A percentile compares a stretch with the other conserved stretches of the same genome.
Conservation (phyloP, 2,113 vertebrate species). For the Silurus asotus region DNA sequence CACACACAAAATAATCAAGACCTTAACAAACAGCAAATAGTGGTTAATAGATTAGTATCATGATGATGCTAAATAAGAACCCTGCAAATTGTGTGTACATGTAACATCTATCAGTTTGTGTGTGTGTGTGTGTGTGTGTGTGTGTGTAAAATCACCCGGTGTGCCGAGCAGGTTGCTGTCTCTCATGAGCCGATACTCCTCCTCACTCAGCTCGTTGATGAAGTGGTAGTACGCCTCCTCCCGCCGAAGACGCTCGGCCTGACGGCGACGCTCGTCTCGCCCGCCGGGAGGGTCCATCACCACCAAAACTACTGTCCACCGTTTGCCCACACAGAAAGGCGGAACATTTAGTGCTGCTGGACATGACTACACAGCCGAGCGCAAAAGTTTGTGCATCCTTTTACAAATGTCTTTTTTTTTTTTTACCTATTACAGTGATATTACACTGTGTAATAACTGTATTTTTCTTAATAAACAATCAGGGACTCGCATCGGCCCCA, state of each 20-base stretch:
- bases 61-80: neutral
- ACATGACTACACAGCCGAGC: neutral
- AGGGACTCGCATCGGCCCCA: neutral
- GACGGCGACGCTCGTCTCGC: conserved; percentile 82
- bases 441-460: too few relatives aligned
- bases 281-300: conserved; percentile 81
- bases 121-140: neutral
- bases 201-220: conserved; percentile 89
- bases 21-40: neutral
- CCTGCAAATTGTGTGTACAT: neutral
- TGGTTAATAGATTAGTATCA: neutral
- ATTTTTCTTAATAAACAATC: neutral
- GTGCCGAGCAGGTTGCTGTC: conserved; percentile 92
- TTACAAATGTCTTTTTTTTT: neutral
- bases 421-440: neutral
- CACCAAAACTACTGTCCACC: conserved; percentile 65
- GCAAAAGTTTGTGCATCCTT: neutral
- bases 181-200: conserved; percentile 95
- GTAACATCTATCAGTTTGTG: neutral
- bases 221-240: conserved; percentile 98
- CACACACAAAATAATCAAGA: neutral
- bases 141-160: conserved; percentile 76
- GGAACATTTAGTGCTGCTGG: conserved; percentile 1
- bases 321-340: neutral
- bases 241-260: conserved; percentile 89